A percentile compares a stretch with the other conserved stretches of the same genome.
Conservation (phyloP, 1,140 invertebrate genomes). For the Riptortus pedestris region DNA sequence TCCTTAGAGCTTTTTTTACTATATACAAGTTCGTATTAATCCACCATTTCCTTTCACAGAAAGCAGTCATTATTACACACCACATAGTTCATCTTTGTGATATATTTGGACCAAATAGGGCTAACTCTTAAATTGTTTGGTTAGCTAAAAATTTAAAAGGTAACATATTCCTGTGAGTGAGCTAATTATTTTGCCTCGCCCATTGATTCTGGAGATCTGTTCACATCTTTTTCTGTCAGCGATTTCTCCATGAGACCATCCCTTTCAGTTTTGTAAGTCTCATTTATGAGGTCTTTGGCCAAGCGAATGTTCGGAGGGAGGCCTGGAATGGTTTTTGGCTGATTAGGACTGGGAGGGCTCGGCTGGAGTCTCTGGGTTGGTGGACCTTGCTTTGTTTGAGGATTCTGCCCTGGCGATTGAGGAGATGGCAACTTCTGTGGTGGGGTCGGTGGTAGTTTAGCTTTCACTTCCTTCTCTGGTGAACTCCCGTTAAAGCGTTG, state of each 20-base stretch:
- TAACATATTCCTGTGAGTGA: too few species aligned
- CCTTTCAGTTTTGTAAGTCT: neutral
- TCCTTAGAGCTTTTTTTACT: too few species aligned
- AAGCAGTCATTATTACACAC: too few species aligned
- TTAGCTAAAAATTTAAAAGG: too few species aligned
- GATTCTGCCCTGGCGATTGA: too few species aligned
- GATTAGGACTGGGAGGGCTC: neutral
- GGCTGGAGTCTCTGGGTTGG: neutral
- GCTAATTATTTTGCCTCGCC: too few species aligned
- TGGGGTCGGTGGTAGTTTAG: neutral
- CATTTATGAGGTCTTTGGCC: slow-evolving; percentile 1
- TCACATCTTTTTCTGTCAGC: slow-evolving; percentile 20
- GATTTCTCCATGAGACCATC: slow-evolving; percentile 16
- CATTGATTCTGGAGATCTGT: neutral
- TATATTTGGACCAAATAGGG: too few species aligned
- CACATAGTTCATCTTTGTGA: too few species aligned
- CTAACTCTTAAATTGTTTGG: too few species aligned
- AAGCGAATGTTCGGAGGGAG: neutral
- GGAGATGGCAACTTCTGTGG: neutral
- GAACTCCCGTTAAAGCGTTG: neutral
- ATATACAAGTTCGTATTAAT: too few species aligned
- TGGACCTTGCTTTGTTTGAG: neutral
- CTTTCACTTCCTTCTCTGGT: neutral
- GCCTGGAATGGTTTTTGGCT: neutral
- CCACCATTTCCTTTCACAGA: too few species aligned